Conservation (phyloP, 2,797 vertebrate species). For the Tympanoctomys barrerae region DNA sequence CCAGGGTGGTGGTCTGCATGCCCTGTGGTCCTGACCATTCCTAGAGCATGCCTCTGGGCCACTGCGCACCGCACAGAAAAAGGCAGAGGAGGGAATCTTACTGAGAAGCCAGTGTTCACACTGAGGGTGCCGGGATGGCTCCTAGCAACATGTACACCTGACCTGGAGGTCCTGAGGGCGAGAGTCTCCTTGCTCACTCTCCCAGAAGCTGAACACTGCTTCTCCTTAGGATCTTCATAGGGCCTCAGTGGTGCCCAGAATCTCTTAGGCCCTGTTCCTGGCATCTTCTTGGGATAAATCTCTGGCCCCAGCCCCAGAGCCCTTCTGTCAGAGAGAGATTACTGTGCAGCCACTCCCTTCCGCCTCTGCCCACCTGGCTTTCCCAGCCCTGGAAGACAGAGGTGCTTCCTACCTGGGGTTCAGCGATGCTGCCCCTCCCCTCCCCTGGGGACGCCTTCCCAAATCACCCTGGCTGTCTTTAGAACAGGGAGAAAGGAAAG, state of each 20-base stretch:
- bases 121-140: neutral
- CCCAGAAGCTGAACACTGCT: neutral
- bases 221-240: neutral
- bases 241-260: neutral
- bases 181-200: fast-evolving
- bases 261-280: neutral
- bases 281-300: neutral
- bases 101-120: neutral
- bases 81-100: neutral
- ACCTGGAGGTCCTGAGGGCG: neutral
- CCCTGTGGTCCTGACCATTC: neutral
- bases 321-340: too few species aligned
- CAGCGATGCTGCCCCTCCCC: neutral
- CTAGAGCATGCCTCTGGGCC: neutral
- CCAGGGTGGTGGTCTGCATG: neutral
- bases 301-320: neutral
- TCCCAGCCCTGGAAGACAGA: neutral
- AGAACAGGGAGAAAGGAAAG: neutral
- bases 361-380: neutral
- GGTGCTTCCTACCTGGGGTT: neutral
- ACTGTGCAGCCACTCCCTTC: neutral
- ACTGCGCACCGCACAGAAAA: neutral
- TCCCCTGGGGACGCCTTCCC: neutral
- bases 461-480: neutral
- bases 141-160: neutral